Base-by-base conservation (phyloP, 37 sponge, comb jelly and placozoan species). In the Axinella damicornis region DNA sequence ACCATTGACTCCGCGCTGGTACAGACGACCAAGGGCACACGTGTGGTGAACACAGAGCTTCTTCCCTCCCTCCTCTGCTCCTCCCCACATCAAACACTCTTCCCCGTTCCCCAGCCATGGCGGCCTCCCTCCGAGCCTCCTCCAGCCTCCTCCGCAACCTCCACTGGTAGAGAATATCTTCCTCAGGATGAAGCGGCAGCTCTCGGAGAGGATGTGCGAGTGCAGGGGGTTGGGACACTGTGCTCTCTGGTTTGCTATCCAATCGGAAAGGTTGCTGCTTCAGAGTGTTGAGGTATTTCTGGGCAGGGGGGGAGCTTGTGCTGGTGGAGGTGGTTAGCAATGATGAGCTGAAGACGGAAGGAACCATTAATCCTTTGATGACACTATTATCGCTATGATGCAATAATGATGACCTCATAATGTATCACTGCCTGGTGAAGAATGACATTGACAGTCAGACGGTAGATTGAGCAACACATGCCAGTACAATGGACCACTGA, bases 141-240 rank as follows among this genome's bases (percentile, higher is more conserved):
- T 84, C 93, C 33, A 92, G 77, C 37, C 62, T 67, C 63, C 93
- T 84, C 25, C 64, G 35, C 9, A 92, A 24, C 56, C 93, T 68
- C 93, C 93, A 92, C 57, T 77, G 85, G 9, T 75, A 65, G 28
- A 92, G 86, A 65, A 92, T 92, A 60, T 92, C 93, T 20, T 68
- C 89, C 21, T 73, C 74, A 1, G 38, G 61, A 22, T 32, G 31
- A 0, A 70, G 16, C 19, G 54, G 65, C 14, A 39, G 55, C 2
- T 28, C 46, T 9, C 46, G 22, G 34, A 24, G 32, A 17, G 46
- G 55, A 30, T 4, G 69, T 68, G 28, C 12, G 66, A 25, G 52
- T 34, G 68, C 5, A 15, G 63, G 79, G 0, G 65, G 15, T 18
- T 30, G 25, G 18, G 58, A 31, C 16, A 0, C 1, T 25, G 28